Conservation (phyloP, 1,140 invertebrate genomes). For the Caenorhabditis latens region DNA sequence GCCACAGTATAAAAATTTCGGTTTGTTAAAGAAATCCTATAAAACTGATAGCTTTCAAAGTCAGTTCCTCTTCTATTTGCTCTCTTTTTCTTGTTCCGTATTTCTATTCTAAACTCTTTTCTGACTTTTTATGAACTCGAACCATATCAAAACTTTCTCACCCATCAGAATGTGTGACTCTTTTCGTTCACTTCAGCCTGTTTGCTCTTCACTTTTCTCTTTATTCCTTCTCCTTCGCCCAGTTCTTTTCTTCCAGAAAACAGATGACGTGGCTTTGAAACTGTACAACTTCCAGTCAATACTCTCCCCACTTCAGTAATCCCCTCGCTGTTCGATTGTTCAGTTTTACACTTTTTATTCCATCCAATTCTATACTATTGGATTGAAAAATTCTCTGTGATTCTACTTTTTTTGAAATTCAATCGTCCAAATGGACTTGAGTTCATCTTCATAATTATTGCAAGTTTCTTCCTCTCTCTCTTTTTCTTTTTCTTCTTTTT, state of each 20-base stretch:
- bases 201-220: constrained; percentile 9
- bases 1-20: no score
- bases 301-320: no score
- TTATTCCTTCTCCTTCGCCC: background rate
- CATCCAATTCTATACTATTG: no score
- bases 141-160: background rate
- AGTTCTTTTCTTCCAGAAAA: no score
- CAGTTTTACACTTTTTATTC: no score
- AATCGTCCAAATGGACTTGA: constrained; percentile 38
- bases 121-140: background rate
- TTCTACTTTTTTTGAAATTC: constrained; percentile 3
- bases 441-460: constrained; percentile 50
- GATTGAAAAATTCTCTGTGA: background rate
- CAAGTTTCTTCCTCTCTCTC: constrained; percentile 15
- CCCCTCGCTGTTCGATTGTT: no score
- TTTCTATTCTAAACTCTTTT: background rate
- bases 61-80: background rate
- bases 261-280: background rate
- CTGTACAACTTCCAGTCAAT: background rate
- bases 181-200: background rate
- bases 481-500: background rate
- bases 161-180: background rate
- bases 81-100: background rate
- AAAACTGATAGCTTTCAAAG: no score
- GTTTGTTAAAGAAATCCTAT: no score